Conservation (phyloP, 1,140 invertebrate species). For the Augochlora pura region DNA sequence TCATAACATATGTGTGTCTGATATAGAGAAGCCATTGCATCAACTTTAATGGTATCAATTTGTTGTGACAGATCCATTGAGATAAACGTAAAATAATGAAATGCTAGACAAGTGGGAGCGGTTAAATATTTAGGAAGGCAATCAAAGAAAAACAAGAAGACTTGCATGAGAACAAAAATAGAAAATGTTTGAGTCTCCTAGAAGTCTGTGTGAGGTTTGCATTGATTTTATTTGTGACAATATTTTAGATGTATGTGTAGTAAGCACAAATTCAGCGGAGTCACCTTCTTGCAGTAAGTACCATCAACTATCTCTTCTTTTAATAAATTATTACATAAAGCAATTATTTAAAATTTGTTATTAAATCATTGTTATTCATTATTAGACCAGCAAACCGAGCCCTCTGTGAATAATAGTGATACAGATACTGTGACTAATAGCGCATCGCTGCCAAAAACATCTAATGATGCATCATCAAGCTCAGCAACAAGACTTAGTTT, state of each 20-base stretch:
- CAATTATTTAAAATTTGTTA: not conserved
- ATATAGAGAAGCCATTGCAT: not conserved
- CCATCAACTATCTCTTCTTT: not conserved
- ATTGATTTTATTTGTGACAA: conserved; percentile 87
- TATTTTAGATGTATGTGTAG: conserved; percentile 82
- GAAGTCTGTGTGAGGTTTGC: conserved; percentile 84
- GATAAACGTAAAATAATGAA: conserved; percentile 15
- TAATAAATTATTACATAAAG: not conserved
- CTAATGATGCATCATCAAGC: conserved; percentile 63
- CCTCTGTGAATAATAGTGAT: conserved; percentile 43
- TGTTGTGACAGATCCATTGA: conserved; percentile 27
- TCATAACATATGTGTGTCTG: not conserved
- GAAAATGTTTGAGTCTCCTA: conserved; percentile 84
- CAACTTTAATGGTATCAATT: not conserved
- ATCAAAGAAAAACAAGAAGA: conserved; percentile 11
- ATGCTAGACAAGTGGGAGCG: conserved; percentile 17
- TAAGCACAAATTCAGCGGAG: conserved; percentile 32
- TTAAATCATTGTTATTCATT: conserved; percentile 14
- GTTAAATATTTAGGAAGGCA: not conserved
- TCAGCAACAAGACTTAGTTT: conserved; percentile 81
- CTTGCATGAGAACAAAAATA: conserved; percentile 38
- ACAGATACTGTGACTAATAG: conserved; percentile 51
- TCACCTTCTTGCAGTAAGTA: conserved; percentile 53
- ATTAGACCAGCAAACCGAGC: conserved; percentile 60
- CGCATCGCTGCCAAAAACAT: conserved; percentile 55